Evolutionary conservation across 35 echinoderm and acorn worm genomes (phyloP).

Genomic region (Heliocidaris tuberculata): DNA sequence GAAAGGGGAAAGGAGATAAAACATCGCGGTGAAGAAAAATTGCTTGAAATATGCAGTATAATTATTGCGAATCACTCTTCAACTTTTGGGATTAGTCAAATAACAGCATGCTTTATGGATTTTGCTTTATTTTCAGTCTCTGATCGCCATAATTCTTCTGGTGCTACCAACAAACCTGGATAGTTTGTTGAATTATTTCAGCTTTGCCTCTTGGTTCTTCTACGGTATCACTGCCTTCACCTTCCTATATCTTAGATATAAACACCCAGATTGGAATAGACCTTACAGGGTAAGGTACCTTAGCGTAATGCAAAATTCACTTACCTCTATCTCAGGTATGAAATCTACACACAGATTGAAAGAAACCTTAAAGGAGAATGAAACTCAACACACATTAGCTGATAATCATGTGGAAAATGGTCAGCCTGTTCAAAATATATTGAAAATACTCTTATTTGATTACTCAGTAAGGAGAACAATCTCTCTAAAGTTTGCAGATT

Average conservation of each 20-base stretch:
- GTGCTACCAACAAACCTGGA: slow-evolving; percentile 56
- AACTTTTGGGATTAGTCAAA: neutral
- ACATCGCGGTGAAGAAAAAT: too few relatives aligned
- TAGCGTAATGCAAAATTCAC: neutral
- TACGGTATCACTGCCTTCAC: slow-evolving; percentile 49
- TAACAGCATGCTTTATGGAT: neutral
- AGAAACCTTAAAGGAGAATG: too few relatives aligned
- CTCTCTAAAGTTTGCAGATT: too few relatives aligned
- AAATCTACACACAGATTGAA: too few relatives aligned
- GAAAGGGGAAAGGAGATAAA: too few relatives aligned
- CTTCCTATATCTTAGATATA: slow-evolving; percentile 55
- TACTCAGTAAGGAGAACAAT: too few relatives aligned
- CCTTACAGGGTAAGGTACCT: slow-evolving; percentile 60
- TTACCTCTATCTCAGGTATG: neutral
- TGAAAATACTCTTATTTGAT: too few relatives aligned
- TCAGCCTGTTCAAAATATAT: too few relatives aligned
- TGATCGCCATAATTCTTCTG: slow-evolving; percentile 56
- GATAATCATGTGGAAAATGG: too few relatives aligned
- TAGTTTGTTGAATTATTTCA: slow-evolving; percentile 70
- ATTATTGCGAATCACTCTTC: neutral
- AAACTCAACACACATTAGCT: too few relatives aligned
- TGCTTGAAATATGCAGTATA: too few relatives aligned
- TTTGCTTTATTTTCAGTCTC: neutral
- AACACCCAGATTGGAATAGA: slow-evolving; percentile 54
- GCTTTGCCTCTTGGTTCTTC: slow-evolving; percentile 76